Percentiles rank a stretch among this genome's conserved stretches.
phyloP scores from a whole-genome alignment of 1,140 invertebrate genomes.

The Formica selysi region DNA sequence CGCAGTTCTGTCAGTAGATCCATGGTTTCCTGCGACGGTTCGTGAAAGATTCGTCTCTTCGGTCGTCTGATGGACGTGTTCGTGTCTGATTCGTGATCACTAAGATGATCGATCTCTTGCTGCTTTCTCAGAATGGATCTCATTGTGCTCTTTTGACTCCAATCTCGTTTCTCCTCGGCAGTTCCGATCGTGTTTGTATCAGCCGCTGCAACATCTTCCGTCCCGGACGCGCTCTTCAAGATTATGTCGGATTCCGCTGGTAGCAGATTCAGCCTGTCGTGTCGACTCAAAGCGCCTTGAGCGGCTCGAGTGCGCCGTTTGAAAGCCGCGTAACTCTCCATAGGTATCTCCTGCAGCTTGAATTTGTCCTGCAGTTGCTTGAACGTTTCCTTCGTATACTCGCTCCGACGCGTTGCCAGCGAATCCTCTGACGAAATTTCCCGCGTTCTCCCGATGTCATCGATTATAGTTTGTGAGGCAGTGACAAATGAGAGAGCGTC shows the following conservation, averaged over 20 bases:
- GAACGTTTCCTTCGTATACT: conserved; percentile 76
- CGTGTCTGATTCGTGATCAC: conserved; percentile 79
- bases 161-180: conserved; percentile 16
- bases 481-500: conserved; percentile 48
- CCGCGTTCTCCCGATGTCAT: conserved; percentile 36
- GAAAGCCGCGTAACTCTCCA: conserved; percentile 83
- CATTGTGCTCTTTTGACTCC: conserved; percentile 73
- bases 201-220: not conserved
- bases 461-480: not conserved
- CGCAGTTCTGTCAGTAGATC: conserved; percentile 83
- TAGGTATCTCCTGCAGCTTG: conserved; percentile 80
- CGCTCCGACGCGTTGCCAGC: conserved; percentile 22
- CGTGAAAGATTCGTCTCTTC: conserved; percentile 79
- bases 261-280: conserved; percentile 27
- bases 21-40: conserved; percentile 84
- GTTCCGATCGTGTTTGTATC: conserved; percentile 6
- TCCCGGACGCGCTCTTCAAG: not conserved
- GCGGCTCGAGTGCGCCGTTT: conserved; percentile 78
- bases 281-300: conserved; percentile 61
- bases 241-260: not conserved
- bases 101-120: conserved; percentile 80
- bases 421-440: conserved; percentile 64
- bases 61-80: conserved; percentile 73
- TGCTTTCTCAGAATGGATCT: conserved; percentile 82
- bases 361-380: conserved; percentile 82